Conservation (phyloP, 2,113 vertebrate genomes). For the Paramisgurnus dabryanus region DNA sequence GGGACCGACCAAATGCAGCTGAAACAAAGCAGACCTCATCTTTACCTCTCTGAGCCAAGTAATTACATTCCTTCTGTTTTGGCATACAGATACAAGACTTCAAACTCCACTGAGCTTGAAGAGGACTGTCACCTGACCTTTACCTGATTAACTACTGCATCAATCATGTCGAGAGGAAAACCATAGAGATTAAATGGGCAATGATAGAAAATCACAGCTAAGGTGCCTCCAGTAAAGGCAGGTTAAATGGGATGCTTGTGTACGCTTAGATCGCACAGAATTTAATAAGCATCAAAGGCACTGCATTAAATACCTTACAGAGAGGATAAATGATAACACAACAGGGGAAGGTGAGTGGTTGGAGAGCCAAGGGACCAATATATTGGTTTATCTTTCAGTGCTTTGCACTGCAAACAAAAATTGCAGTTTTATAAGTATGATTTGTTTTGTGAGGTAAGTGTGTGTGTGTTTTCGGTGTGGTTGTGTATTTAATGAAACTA, state of each 20-base stretch:
- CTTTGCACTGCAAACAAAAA: not conserved
- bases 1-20: not conserved
- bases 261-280: constrained; percentile 8
- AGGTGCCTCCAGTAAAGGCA: constrained; percentile 14
- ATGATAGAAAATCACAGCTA: not conserved
- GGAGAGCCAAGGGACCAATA: constrained; percentile 3
- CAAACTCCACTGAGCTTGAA: not conserved
- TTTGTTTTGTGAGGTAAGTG: not conserved
- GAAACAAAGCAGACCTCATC: not conserved
- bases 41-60: not conserved
- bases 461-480: no score
- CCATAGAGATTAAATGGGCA: constrained; percentile 18
- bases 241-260: constrained; percentile 9
- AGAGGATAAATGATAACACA: constrained; percentile 35
- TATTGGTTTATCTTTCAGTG: not conserved
- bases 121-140: constrained; percentile 29
- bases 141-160: constrained; percentile 42
- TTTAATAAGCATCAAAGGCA: constrained; percentile 19
- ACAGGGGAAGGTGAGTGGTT: constrained; percentile 17
- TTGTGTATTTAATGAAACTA: no score
- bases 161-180: constrained; percentile 35
- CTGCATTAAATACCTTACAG: constrained; percentile 17
- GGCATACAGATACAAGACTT: constrained; percentile 28
- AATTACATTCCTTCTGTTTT: constrained; percentile 32
- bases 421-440: not conserved